Evolutionary conservation across 2,888 invertebrate genomes (phyloP).

Genomic region (Achlya flavicornis): DNA sequence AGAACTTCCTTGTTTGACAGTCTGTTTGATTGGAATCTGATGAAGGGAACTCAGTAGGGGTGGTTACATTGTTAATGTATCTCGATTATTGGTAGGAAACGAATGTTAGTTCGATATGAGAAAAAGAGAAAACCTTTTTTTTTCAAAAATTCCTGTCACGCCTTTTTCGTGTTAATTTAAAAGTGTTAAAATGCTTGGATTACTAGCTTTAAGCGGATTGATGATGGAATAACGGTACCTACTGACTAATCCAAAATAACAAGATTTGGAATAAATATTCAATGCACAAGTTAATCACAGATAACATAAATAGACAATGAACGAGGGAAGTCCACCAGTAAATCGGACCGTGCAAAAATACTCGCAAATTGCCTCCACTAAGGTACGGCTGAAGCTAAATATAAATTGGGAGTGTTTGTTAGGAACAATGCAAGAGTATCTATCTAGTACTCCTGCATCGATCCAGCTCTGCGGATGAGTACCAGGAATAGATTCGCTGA

Average conservation of each 20-base stretch:
- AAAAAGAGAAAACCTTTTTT: neutral
- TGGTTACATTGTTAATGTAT: no score
- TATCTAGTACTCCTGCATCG: conserved; percentile 8
- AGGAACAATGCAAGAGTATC: neutral
- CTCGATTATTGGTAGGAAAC: neutral
- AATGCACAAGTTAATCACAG: no score
- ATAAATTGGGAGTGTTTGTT: neutral
- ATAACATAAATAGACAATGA: no score
- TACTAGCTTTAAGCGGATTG: no score
- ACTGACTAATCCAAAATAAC: no score
- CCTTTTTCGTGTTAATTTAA: no score
- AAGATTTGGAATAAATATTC: no score
- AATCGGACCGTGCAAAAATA: no score
- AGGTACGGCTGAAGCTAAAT: neutral
- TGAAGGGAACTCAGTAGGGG: neutral
- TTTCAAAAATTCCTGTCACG: no score
- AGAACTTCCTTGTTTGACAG: conserved; percentile 30
- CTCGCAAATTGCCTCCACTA: neutral
- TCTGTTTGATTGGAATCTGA: conserved; percentile 5
- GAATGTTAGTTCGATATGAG: neutral
- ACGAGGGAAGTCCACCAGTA: no score
- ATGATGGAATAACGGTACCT: no score
- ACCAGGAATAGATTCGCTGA: conserved; percentile 36
- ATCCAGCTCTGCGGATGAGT: conserved; percentile 22
- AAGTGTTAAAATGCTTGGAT: no score